These are phyloP conservation scores for Campopleginae sp. DNA, from an alignment of 2,888 invertebrate genomes.

Conservation along the genomic window DNA sequence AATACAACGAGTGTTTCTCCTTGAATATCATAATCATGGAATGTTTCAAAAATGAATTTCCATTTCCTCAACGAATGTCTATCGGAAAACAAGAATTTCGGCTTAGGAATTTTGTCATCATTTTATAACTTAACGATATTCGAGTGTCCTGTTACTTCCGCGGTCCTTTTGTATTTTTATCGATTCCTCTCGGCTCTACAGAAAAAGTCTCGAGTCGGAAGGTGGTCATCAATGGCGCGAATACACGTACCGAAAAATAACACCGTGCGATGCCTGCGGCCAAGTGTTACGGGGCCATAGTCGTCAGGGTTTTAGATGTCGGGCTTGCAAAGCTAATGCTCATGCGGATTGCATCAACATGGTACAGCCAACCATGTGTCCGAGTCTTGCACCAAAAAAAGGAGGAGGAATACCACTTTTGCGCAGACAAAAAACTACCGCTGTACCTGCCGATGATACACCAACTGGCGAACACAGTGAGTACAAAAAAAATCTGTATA, in stretches of 20 bases:
- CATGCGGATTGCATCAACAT: slow-evolving; percentile 93
- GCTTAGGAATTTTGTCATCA: not conserved
- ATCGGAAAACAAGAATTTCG: not conserved
- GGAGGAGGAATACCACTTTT: slow-evolving; percentile 86
- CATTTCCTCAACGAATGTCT: not conserved
- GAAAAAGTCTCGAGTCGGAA: slow-evolving; percentile 84
- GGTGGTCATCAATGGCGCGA: slow-evolving; percentile 95
- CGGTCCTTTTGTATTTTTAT: slow-evolving; percentile 10
- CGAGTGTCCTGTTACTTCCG: not conserved
- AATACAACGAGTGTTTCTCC: not conserved
- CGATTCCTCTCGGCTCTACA: slow-evolving; percentile 50
- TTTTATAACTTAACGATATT: not conserved
- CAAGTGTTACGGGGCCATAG: slow-evolving; percentile 97
- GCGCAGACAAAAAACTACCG: slow-evolving; percentile 95
- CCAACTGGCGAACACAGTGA: slow-evolving; percentile 93
- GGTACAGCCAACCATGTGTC: slow-evolving; percentile 92
- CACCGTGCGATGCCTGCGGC: slow-evolving; percentile 96
- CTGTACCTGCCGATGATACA: slow-evolving; percentile 86
- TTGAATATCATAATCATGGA: not conserved
- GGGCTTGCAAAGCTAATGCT: slow-evolving; percentile 95
- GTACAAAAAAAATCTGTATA: slow-evolving; percentile 79
- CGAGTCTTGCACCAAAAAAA: slow-evolving; percentile 83
- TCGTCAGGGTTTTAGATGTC: slow-evolving; percentile 94
- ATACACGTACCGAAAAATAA: slow-evolving; percentile 97
- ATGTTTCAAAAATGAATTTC: not conserved